A percentile compares a stretch with the other conserved stretches of the same genome.
Conservation (phyloP, 2,888 invertebrate species). For the Tetrapedia diversipes region DNA sequence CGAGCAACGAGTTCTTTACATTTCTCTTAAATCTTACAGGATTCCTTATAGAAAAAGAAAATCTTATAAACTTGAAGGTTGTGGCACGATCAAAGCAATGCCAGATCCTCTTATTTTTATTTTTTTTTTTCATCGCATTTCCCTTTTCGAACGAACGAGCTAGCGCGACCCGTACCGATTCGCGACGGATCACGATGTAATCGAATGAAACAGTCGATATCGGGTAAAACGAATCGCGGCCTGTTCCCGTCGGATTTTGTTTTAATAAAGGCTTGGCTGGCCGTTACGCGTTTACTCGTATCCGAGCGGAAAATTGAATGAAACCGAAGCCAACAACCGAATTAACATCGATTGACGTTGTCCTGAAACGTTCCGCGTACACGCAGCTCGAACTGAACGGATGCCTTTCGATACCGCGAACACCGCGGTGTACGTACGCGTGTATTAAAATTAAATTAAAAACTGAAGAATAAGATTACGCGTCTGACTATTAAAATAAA, state of each 20-base stretch:
- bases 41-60: too few relatives aligned
- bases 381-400: not conserved
- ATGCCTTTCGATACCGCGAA: not conserved
- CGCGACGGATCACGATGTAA: constrained; percentile 3
- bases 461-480: too few relatives aligned
- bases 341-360: constrained; percentile 37
- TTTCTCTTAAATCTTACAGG: too few relatives aligned
- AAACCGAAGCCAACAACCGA: constrained; percentile 28
- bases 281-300: constrained; percentile 11
- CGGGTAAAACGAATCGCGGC: not conserved
- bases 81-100: too few relatives aligned
- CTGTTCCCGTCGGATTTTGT: constrained; percentile 2
- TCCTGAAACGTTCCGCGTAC: not conserved
- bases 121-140: too few relatives aligned
- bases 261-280: constrained; percentile 15
- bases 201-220: not conserved
- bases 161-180: not conserved
- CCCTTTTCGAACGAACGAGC: too few relatives aligned
- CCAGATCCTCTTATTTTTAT: too few relatives aligned
- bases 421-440: not conserved
- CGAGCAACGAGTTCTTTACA: too few relatives aligned
- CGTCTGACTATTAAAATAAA: too few relatives aligned
- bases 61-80: too few relatives aligned
- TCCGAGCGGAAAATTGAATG: constrained; percentile 26
- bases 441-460: too few relatives aligned